Conservation (phyloP, 2,888 invertebrate genomes). For the Dolichopus griseipennis region DNA sequence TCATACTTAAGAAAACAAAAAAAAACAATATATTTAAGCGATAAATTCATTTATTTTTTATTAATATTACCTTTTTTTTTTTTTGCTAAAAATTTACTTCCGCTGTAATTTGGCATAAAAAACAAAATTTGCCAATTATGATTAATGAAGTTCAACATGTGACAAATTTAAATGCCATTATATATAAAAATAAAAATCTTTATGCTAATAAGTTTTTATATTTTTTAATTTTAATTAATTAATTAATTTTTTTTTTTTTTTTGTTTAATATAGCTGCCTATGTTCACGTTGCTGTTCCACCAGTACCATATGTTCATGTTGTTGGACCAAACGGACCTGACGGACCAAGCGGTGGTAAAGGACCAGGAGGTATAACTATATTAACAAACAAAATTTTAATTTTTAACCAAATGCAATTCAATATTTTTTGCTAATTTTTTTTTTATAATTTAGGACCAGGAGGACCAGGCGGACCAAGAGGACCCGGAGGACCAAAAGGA, state of each 20-base stretch:
- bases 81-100: not conserved
- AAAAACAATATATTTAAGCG: too few relatives aligned
- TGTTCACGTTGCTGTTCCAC: not conserved
- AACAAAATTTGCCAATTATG: not conserved
- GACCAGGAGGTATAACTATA: constrained; percentile 12
- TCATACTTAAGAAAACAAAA: too few relatives aligned
- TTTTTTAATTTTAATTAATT: not conserved
- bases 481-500: constrained; percentile 36
- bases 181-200: not conserved
- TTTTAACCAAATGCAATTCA: too few relatives aligned
- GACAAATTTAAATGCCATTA: not conserved
- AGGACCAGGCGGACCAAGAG: constrained; percentile 15
- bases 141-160: not conserved
- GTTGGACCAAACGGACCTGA: constrained; percentile 42
- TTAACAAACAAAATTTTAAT: not conserved
- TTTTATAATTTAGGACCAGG: constrained; percentile 12
- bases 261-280: not conserved
- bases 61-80: too few relatives aligned
- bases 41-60: too few relatives aligned
- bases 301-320: constrained; percentile 7
- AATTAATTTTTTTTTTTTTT: not conserved
- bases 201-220: not conserved
- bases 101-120: not conserved
- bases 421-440: not conserved
- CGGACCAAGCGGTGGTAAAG: constrained; percentile 24